These are phyloP conservation scores for Trichomycterus rosablanca DNA, from an alignment of 2,113 vertebrate species.

Conservation along the genomic window DNA sequence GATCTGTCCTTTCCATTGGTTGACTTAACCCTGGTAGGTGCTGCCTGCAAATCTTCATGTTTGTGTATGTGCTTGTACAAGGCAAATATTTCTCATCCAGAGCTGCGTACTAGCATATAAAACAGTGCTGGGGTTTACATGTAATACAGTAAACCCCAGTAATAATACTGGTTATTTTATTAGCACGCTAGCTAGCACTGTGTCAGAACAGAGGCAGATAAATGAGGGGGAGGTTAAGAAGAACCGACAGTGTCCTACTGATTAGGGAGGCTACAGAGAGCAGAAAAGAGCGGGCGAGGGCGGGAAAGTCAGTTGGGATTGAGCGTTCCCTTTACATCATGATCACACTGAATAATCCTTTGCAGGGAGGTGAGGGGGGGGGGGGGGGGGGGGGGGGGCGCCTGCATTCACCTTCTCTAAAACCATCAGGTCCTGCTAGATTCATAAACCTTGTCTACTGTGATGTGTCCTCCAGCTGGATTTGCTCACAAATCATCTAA, in stretches of 20 bases:
- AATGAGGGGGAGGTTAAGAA: neutral
- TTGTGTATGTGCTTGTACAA: too few relatives aligned
- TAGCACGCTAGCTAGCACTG: constrained; percentile 1
- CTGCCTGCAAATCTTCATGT: neutral
- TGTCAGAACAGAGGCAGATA: constrained; percentile 5
- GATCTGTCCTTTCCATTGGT: constrained; percentile 18
- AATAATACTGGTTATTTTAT: constrained; percentile 6
- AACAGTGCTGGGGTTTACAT: too few relatives aligned
- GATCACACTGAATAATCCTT: constrained; percentile 40
- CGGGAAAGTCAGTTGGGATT: constrained; percentile 27
- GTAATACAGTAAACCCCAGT: too few relatives aligned
- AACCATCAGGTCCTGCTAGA: neutral
- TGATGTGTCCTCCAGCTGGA: neutral
- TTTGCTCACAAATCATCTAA: too few relatives aligned
- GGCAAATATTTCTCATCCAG: too few relatives aligned
- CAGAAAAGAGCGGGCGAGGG: constrained; percentile 5
- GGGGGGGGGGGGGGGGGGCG: constrained; percentile 22
- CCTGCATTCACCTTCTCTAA: too few relatives aligned
- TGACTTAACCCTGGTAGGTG: neutral
- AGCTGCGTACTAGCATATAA: too few relatives aligned
- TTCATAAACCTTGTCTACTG: neutral
- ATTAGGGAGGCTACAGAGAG: neutral
- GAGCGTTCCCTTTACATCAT: constrained; percentile 40
- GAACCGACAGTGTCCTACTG: constrained; percentile 3
- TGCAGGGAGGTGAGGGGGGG: constrained; percentile 28